Percentiles rank a stretch among this genome's conserved stretches.
These are phyloP conservation scores for Mus pahari DNA, from an alignment of 2,113 vertebrate genomes.

Conservation along the genomic window DNA sequence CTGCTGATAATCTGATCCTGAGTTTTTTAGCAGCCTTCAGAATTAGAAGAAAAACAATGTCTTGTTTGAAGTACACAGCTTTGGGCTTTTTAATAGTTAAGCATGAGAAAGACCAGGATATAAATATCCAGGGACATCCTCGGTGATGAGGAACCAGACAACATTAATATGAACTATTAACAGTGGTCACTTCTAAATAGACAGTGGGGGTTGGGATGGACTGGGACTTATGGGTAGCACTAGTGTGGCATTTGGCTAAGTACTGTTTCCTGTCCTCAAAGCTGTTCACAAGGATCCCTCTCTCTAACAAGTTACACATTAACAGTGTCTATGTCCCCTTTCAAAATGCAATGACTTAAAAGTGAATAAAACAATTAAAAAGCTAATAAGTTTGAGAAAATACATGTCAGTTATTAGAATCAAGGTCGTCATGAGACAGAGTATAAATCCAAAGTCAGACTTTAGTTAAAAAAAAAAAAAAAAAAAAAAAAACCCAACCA, in stretches of 20 bases:
- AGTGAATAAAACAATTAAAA: conserved; percentile 17
- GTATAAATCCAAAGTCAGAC: conserved; percentile 6
- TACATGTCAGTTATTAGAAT: conserved; percentile 3
- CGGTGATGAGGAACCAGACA: not conserved
- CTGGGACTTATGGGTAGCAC: too few species aligned
- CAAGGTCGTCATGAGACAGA: not conserved
- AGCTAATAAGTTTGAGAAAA: conserved; percentile 23
- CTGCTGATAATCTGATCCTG: not conserved
- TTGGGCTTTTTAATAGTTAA: not conserved
- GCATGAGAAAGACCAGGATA: not conserved
- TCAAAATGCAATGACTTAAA: conserved; percentile 28
- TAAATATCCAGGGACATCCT: not conserved
- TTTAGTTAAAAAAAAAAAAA: not conserved
- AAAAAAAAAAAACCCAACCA: not conserved
- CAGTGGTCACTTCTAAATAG: not conserved
- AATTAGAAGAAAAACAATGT: not conserved
- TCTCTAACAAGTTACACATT: not conserved
- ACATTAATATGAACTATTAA: not conserved
- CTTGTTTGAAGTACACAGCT: not conserved
- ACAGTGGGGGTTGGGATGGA: too few species aligned
- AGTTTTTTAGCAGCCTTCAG: not conserved
- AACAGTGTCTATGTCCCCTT: not conserved
- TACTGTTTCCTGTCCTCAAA: not conserved
- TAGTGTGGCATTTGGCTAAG: not conserved
- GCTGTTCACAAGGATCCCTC: not conserved